Conservation (phyloP, 2,888 invertebrate species). For the Papilio elwesi region DNA sequence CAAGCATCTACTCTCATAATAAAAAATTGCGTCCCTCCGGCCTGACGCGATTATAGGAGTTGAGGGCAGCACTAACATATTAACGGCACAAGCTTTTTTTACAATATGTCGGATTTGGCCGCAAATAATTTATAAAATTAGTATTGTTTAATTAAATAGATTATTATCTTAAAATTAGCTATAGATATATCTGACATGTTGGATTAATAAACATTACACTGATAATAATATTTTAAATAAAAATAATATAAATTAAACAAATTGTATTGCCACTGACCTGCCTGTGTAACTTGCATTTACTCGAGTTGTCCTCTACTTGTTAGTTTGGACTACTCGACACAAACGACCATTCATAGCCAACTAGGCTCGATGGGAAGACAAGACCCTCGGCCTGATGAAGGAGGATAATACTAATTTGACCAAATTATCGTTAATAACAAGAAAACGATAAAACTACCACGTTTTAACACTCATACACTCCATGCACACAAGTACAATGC, state of each 20-base stretch:
- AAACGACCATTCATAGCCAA: constrained; percentile 39
- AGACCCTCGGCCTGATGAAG: not conserved
- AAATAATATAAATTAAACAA: not conserved
- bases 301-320: constrained; percentile 30
- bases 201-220: too few species aligned
- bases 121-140: too few species aligned
- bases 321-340: constrained; percentile 38
- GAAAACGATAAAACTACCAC: constrained; percentile 7
- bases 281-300: constrained; percentile 52
- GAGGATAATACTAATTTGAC: not conserved
- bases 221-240: constrained; percentile 4
- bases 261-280: constrained; percentile 43
- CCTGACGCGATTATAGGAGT: too few species aligned
- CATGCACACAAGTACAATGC: too few species aligned
- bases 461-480: not conserved
- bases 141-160: too few species aligned
- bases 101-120: too few species aligned
- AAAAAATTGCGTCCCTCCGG: too few species aligned
- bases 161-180: too few species aligned
- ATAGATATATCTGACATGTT: too few species aligned
- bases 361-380: not conserved
- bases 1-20: too few species aligned
- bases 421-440: not conserved
- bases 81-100: too few species aligned
- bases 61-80: too few species aligned